These are phyloP conservation scores for Leptinotarsa juncta DNA, from an alignment of 2,888 invertebrate species.

Conservation along the genomic window DNA sequence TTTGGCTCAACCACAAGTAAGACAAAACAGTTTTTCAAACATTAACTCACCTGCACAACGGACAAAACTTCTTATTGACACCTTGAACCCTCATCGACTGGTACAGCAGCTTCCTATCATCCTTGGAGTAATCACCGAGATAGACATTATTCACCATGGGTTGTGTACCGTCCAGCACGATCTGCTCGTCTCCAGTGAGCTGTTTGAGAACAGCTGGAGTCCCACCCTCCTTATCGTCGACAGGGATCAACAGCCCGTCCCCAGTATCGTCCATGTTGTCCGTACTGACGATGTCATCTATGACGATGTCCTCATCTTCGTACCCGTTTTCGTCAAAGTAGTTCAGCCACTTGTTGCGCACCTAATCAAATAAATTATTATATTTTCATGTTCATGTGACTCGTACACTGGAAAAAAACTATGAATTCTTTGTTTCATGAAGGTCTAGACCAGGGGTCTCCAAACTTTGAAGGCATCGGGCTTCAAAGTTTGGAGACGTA, in stretches of 20 bases:
- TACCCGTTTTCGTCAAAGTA: constrained; percentile 53
- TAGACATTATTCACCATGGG: constrained; percentile 60
- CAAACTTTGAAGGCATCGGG: too few species aligned
- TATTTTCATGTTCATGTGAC: too few species aligned
- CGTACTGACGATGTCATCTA: constrained; percentile 32
- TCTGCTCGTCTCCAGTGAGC: constrained; percentile 46
- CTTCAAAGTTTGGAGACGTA: too few species aligned
- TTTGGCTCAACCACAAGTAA: neutral
- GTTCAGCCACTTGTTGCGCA: constrained; percentile 61
- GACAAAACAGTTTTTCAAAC: too few species aligned
- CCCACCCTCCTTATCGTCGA: constrained; percentile 43
- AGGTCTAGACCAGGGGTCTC: too few species aligned
- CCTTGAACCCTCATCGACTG: constrained; percentile 61
- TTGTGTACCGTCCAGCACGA: constrained; percentile 49
- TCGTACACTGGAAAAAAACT: too few species aligned
- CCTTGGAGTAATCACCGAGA: constrained; percentile 61
- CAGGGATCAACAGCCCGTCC: constrained; percentile 52
- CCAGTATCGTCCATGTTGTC: constrained; percentile 7
- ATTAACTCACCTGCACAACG: constrained; percentile 56
- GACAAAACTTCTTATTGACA: constrained; percentile 62
- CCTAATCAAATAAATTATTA: neutral
- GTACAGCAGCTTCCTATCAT: constrained; percentile 60
- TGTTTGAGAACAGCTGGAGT: constrained; percentile 36
- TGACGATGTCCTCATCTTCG: constrained; percentile 49
- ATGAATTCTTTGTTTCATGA: too few species aligned